Percentiles rank a stretch among this genome's conserved stretches.
Evolutionary conservation across 2,888 invertebrate species (phyloP).

Genomic region (Trilocha varians): DNA sequence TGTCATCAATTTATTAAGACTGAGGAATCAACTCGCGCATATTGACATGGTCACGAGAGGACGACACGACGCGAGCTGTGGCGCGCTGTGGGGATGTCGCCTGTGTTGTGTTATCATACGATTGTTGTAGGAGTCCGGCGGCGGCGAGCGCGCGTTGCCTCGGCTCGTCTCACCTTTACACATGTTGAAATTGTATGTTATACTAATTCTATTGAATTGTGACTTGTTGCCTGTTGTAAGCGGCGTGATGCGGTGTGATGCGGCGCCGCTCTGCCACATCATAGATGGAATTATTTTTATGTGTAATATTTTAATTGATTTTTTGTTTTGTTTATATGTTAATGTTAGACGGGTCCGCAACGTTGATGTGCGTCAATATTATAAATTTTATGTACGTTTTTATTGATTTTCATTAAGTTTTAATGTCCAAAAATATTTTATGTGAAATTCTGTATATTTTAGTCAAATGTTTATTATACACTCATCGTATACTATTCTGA

Average conservation of each 20-base stretch:
- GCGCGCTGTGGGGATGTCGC: slow-evolving; percentile 45
- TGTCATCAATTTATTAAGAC: slow-evolving; percentile 73
- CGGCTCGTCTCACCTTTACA: slow-evolving; percentile 43
- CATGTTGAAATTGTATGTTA: slow-evolving; percentile 72
- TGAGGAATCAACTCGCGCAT: slow-evolving; percentile 72
- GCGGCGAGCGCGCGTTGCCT: neutral
- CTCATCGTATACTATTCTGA: slow-evolving; percentile 40
- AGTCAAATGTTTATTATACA: slow-evolving; percentile 62
- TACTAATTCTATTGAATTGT: slow-evolving; percentile 72
- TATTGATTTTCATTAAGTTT: slow-evolving; percentile 58
- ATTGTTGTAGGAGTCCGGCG: slow-evolving; percentile 32
- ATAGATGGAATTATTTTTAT: slow-evolving; percentile 58
- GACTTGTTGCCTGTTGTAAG: slow-evolving; percentile 71
- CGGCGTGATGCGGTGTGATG: slow-evolving; percentile 15
- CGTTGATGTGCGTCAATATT: slow-evolving; percentile 21
- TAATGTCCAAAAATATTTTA: slow-evolving; percentile 49
- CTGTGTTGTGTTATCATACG: slow-evolving; percentile 24
- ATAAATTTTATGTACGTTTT: slow-evolving; percentile 40
- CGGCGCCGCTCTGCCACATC: slow-evolving; percentile 39
- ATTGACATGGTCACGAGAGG: slow-evolving; percentile 68
- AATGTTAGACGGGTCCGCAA: slow-evolving; percentile 68
- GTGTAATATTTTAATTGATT: slow-evolving; percentile 33
- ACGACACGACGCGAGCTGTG: slow-evolving; percentile 28
- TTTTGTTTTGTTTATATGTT: slow-evolving; percentile 62
- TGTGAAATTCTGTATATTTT: slow-evolving; percentile 67